Evolutionary conservation across 2,797 vertebrate genomes (phyloP), one percentile per base, ranked within the genome.

Genomic region (Macrochelys suwanniensis): DNA sequence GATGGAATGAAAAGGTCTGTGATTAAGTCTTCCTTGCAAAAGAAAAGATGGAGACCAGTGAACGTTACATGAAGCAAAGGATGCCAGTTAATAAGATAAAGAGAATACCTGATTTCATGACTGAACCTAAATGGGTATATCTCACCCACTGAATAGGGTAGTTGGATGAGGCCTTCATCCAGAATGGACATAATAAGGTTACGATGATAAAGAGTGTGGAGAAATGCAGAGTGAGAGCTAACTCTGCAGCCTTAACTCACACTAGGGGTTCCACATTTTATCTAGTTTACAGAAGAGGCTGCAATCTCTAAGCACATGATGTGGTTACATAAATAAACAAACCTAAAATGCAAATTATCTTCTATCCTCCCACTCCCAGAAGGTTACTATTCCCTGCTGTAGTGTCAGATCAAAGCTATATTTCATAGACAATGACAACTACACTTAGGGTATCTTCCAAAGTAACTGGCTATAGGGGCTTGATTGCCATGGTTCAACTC

Each of bases 361-460:
- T 85, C 77, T 93, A 16, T 16, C 56, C 2, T 84, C 25, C 61
- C 2, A 0, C 78, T 91, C 91, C 19, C 83, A 93, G 84, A 76
- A 91, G 68, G 92, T 83, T 94, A 11, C 77, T 94, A 5, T 49
- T 94, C 0, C 0, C 45, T 90, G 59, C 50, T 88, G 77, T 91
- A 94, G 45, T 65, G 82, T 42, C 65, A 91, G 53, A 87, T 93
- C 90, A 92, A 78, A 96, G 92, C 68, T 92, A 28, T 2, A 80
- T 96, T 93, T 80, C 56, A 26, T 15, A 37, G 68, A 51, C 49
- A 92, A 87, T 95, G 68, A n/a, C 77, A 71, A 87, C 79, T 79
- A 89, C 85, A 79, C 51, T 15, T 37, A 89, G 89, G 89, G 91
- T 3, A 74, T 94, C 61, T 87, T 96, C 57, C 47, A 93, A 94